Percentiles rank a stretch among this genome's conserved stretches.
Conservation (phyloP, 2,113 vertebrate genomes). For the Tichodroma muraria region DNA sequence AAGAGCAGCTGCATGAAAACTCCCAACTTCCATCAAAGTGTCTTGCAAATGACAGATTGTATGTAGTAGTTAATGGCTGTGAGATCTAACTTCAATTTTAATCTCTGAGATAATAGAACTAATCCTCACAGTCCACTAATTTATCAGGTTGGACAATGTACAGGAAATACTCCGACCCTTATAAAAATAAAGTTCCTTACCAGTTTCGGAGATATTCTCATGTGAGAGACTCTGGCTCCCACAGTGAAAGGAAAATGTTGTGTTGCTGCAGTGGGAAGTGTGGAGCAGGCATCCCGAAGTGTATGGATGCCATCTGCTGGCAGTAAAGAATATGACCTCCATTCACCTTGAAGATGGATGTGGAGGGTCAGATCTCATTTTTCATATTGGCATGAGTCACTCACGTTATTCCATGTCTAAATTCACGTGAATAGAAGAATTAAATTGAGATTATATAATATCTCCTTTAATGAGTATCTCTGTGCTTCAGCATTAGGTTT, state of each 20-base stretch:
- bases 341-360: not conserved
- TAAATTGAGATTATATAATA: not conserved
- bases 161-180: not conserved
- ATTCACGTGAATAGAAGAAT: not conserved
- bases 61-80: not conserved
- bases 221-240: fast-evolving
- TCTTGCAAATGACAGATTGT: not conserved
- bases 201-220: not conserved
- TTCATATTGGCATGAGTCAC: not conserved
- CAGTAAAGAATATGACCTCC: not conserved
- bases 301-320: constrained; percentile 51
- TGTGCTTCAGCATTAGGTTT: not conserved
- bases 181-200: not conserved
- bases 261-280: not conserved
- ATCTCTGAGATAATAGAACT: not conserved
- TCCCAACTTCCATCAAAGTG: not conserved
- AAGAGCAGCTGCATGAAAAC: not conserved
- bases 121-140: not conserved
- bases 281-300: not conserved
- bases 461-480: not conserved
- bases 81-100: not conserved
- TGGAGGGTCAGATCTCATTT: not conserved
- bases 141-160: not conserved
- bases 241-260: not conserved
- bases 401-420: not conserved